These are phyloP conservation scores for Hypotaenidia okinawae DNA, from an alignment of 2,797 vertebrate species.

Conservation along the genomic window DNA sequence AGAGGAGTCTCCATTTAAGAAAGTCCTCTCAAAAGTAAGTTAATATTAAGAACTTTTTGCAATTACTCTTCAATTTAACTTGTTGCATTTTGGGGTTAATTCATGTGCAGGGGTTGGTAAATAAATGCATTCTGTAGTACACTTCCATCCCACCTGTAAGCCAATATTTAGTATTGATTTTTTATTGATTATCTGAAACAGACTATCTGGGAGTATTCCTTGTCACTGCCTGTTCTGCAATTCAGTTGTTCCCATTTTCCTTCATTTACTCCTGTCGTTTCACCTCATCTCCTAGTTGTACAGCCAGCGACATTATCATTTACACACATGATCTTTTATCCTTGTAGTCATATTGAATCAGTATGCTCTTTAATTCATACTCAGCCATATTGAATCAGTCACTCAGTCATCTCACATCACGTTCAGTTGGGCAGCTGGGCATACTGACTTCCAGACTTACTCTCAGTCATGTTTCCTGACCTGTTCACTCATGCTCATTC, in stretches of 20 bases:
- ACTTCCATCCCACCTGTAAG: neutral
- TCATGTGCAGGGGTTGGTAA: neutral
- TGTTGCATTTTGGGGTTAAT: neutral
- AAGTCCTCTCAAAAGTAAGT: neutral
- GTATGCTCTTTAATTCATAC: neutral
- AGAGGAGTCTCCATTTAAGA: neutral
- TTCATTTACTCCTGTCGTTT: neutral
- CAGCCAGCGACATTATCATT: neutral
- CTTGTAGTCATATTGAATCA: neutral
- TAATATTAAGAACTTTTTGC: neutral
- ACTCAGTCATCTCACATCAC: neutral
- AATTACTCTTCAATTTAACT: neutral
- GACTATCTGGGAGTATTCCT: neutral
- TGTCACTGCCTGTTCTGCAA: neutral
- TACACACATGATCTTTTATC: neutral
- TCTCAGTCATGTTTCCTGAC: neutral
- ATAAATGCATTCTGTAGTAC: neutral
- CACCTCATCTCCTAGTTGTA: neutral
- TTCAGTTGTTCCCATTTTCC: neutral
- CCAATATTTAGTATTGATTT: neutral
- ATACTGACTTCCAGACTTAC: neutral
- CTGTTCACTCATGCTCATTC: neutral
- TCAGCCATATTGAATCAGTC: conserved; percentile 22
- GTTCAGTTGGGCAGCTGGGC: neutral
- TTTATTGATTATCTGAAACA: neutral